phyloP scores from a whole-genome alignment of 2,888 invertebrate species.

The Habrosyne pyritoides region DNA sequence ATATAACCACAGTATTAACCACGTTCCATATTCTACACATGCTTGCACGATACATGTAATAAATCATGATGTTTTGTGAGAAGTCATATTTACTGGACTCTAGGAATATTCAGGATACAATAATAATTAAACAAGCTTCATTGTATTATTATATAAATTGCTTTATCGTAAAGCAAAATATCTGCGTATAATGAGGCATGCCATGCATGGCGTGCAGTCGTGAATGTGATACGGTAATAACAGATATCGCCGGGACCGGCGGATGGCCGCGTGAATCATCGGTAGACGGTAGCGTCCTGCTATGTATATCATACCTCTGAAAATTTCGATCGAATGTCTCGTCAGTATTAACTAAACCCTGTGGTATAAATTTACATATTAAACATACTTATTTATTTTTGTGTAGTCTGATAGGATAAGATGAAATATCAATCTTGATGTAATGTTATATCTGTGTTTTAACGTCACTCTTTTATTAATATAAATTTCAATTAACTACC shows the following conservation, averaged over 20 bases:
- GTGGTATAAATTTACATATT: slow-evolving; percentile 66
- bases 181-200: slow-evolving; percentile 4
- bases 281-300: slow-evolving; percentile 21
- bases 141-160: neutral
- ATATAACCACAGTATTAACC: neutral
- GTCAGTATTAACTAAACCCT: slow-evolving; percentile 78
- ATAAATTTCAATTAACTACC: slow-evolving; percentile 36
- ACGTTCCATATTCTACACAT: neutral
- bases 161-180: neutral
- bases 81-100: neutral
- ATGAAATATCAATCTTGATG: slow-evolving; percentile 60
- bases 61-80: slow-evolving; percentile 12
- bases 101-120: neutral
- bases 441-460: slow-evolving; percentile 55
- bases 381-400: slow-evolving; percentile 63
- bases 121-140: neutral
- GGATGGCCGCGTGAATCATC: neutral
- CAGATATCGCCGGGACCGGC: neutral
- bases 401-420: slow-evolving; percentile 69
- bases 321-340: slow-evolving; percentile 61
- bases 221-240: neutral
- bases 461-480: slow-evolving; percentile 44
- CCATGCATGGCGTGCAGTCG: slow-evolving; percentile 15
- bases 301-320: slow-evolving; percentile 76
- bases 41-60: neutral